Evolutionary conservation across 2,113 vertebrate species (phyloP), one percentile per base, ranked within the genome.

Genomic region (Pongo pygmaeus): DNA sequence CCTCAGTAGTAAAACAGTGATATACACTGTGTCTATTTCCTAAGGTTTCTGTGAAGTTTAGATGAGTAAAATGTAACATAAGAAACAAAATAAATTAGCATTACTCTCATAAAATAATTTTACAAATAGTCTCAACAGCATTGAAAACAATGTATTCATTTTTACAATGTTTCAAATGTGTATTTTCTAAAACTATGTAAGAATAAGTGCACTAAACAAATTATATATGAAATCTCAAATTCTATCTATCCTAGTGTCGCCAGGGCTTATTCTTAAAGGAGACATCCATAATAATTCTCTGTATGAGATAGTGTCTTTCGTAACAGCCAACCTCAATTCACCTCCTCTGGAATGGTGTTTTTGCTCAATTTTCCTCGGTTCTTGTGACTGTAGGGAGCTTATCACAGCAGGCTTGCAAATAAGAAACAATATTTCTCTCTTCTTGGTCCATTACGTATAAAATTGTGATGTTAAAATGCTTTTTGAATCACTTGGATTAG

Each of bases 361-460:
- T 70, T n/a, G 25, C 22, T 48, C 84, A 70, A 35, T 87, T 93
- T 93, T 84, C 43, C 16, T 70, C 20, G 25, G 25, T 94, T 90
- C 11, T 32, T 70, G 8, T 38, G 43, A 80, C 61, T 50, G 32
- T 12, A n/a, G 32, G 78, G 14, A 69, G 27, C 67, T 84, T 43
- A 70, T 87, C 88, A 95, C 77, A 96, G 92, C 30, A 92, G 30
- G 79, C 46, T 93, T 92, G 22, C 22, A 91, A 93, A 93, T 84
- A 83, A 79, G 25, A 95, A 96, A 72, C 12, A 91, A 74, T 20
- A 57, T 61, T 85, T 92, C 32, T 69, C 38, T 80, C 48, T 93
- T 92, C 52, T 90, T 92, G 69, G 69, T 57, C 59, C 55, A 90
- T 79, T 93, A 89, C 6, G 5, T 92, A 43, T 87, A 93, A 95